A percentile compares a stretch with the other conserved stretches of the same genome.
These are phyloP conservation scores for Tribolium madens DNA, from an alignment of 1,140 invertebrate species.

Conservation along the genomic window DNA sequence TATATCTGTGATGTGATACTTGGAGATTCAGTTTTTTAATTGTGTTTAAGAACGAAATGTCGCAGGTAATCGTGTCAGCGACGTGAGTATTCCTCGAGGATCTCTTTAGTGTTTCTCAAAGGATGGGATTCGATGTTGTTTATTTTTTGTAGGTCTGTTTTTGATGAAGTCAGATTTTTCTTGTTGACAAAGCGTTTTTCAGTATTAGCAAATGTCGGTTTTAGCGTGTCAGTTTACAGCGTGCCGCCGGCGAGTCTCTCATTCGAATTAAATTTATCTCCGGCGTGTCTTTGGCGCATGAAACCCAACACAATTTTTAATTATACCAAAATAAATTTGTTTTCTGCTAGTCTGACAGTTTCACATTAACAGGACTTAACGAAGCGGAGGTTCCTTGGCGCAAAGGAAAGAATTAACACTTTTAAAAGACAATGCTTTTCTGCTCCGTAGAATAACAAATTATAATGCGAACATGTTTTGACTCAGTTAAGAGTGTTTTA, in stretches of 20 bases:
- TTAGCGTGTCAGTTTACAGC: neutral
- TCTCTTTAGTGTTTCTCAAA: neutral
- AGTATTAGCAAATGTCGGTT: neutral
- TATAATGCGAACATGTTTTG: constrained; percentile 37
- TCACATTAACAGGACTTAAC: constrained; percentile 33
- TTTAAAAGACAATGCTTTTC: constrained; percentile 38
- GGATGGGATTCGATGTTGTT: neutral
- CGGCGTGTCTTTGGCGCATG: constrained; percentile 18
- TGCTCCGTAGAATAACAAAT: constrained; percentile 32
- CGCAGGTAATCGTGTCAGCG: neutral
- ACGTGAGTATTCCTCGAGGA: neutral
- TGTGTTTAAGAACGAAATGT: neutral
- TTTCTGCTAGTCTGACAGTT: constrained; percentile 20
- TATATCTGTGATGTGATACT: too few species aligned
- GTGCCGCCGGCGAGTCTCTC: neutral
- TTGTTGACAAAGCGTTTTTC: neutral
- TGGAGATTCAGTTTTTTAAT: neutral
- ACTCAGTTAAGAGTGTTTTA: constrained; percentile 34
- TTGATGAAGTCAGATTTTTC: neutral
- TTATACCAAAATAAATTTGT: constrained; percentile 32
- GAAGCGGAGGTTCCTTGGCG: constrained; percentile 1
- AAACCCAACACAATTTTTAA: constrained; percentile 29
- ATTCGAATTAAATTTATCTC: constrained; percentile 3
- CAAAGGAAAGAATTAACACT: constrained; percentile 36
- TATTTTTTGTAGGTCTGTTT: neutral